Base-by-base conservation (phyloP, 2,113 vertebrate genomes). In the Lepus timidus region DNA sequence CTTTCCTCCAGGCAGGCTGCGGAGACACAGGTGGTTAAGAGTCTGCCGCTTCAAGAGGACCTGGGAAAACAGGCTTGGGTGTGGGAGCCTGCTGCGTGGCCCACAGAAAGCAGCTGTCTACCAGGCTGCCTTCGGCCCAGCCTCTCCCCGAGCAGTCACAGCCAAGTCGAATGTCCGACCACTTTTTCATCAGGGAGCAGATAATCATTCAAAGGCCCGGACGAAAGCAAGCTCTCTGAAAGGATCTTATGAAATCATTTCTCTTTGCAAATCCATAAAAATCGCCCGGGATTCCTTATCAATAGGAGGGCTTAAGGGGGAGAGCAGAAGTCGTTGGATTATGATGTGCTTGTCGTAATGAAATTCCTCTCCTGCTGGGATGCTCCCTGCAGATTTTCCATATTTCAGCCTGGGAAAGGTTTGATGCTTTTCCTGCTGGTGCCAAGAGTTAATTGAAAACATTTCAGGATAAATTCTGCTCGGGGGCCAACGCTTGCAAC, bases 401-500 rank as follows among this genome's bases (percentile, higher is more conserved):
- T 99, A 98, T 99, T 99, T 99, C 98, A 97, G 98, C 98, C 98
- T 98, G 98, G 98, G 98, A 99, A 99, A 99, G 98, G 98, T 99
- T 99, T 98, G 99, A 98, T 98, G 98, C 98, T 98, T 99, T 58
- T 99, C 98, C 98, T 98, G 98, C 97, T 58, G 0, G 98, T 99
- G 98, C 99, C 99, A 99, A 98, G 98, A 98, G 98, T 98, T 99
- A 99, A 99, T 99, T 99, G 98, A 99, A 99, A 99, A 99, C 98
- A 99, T 98, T 98, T 98, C 98, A 98, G 98, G 97, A 98, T 98
- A 99, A 99, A 99, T 98, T 98, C 97, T 96, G 97, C 98, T 98
- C 97, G 96, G 98, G 97, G 98, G 98, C 97, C 97, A 98, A 96
- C 0, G 93, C 97, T 98, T 97, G 97, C 98, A 98, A 98, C 97